Evolutionary conservation across 2,797 vertebrate genomes (phyloP).

Genomic region (Poecilia gillii): DNA sequence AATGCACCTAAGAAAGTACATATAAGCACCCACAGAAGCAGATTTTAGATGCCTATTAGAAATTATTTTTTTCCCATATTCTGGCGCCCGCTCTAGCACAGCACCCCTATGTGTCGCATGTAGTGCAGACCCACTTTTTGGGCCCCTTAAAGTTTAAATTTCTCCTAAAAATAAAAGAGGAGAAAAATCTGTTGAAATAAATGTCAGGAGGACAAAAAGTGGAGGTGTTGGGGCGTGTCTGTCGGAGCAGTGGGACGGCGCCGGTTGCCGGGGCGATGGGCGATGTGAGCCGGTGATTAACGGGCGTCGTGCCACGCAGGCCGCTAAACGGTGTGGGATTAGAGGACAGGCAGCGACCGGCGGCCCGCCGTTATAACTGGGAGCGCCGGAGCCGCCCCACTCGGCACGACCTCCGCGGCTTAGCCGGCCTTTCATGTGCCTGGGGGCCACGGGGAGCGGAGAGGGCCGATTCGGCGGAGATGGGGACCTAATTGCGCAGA

Average conservation of each 20-base stretch:
- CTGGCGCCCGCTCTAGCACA: too few species aligned
- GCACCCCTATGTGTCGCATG: too few species aligned
- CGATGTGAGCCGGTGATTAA: constrained; percentile 81
- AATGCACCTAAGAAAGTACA: too few species aligned
- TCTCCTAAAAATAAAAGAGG: constrained; percentile 5
- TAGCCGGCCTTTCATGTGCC: constrained; percentile 81
- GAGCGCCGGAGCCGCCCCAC: constrained; percentile 62
- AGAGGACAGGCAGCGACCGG: constrained; percentile 68
- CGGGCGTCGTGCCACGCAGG: constrained; percentile 68
- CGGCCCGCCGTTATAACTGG: constrained; percentile 63
- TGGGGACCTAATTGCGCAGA: constrained; percentile 78
- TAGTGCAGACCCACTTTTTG: too few species aligned
- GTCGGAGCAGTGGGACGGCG: constrained; percentile 59
- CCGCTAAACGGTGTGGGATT: constrained; percentile 83
- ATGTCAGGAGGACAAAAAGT: constrained; percentile 48
- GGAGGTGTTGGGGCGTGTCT: constrained; percentile 65
- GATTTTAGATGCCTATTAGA: too few species aligned
- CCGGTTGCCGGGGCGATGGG: constrained; percentile 74
- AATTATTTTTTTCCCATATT: too few species aligned
- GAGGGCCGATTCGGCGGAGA: constrained; percentile 44
- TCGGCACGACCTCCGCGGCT: constrained; percentile 74
- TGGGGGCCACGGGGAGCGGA: constrained; percentile 53
- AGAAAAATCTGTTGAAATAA: constrained; percentile 33
- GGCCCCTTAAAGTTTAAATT: neutral
- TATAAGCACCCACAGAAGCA: too few species aligned